These are phyloP conservation scores for Toxotes jaculatrix DNA, from an alignment of 2,113 vertebrate species.

Conservation along the genomic window DNA sequence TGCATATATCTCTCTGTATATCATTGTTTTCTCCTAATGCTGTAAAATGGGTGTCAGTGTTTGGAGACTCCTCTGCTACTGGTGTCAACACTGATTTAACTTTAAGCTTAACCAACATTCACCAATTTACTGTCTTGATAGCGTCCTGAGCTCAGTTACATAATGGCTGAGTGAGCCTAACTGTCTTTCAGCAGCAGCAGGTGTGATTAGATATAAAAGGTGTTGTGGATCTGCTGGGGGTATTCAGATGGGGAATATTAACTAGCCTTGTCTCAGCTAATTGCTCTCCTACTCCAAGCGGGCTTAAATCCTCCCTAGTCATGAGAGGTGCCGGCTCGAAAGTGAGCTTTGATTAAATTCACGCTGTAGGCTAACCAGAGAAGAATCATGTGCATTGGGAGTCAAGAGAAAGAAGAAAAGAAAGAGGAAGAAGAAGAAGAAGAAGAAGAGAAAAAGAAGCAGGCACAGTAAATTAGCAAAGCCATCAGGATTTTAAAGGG, in stretches of 20 bases:
- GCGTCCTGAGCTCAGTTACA: constrained; percentile 29
- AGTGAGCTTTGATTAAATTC: constrained; percentile 78
- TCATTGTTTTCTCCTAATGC: neutral
- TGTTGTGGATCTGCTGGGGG: constrained; percentile 59
- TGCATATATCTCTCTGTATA: neutral
- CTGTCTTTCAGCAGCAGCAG: constrained; percentile 54
- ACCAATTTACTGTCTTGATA: constrained; percentile 13
- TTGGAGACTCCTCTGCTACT: neutral
- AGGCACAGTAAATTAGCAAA: constrained; percentile 43
- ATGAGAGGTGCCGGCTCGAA: constrained; percentile 41
- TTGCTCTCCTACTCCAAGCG: constrained; percentile 64
- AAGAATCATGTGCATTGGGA: constrained; percentile 66
- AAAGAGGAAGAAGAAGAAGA: constrained; percentile 8
- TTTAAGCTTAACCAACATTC: constrained; percentile 23
- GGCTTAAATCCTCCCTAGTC: constrained; percentile 54
- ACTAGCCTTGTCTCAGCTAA: constrained; percentile 72
- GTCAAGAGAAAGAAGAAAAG: constrained; percentile 34
- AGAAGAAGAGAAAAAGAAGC: constrained; percentile 3
- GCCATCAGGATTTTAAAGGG: constrained; percentile 7
- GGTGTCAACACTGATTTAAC: constrained; percentile 2
- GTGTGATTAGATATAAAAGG: constrained; percentile 73
- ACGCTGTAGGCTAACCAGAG: constrained; percentile 67
- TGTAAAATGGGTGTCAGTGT: constrained; percentile 1
- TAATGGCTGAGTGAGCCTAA: constrained; percentile 37
- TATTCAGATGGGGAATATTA: constrained; percentile 76